Conservation (phyloP, 2,797 vertebrate genomes). For the Antennarius maculatus region DNA sequence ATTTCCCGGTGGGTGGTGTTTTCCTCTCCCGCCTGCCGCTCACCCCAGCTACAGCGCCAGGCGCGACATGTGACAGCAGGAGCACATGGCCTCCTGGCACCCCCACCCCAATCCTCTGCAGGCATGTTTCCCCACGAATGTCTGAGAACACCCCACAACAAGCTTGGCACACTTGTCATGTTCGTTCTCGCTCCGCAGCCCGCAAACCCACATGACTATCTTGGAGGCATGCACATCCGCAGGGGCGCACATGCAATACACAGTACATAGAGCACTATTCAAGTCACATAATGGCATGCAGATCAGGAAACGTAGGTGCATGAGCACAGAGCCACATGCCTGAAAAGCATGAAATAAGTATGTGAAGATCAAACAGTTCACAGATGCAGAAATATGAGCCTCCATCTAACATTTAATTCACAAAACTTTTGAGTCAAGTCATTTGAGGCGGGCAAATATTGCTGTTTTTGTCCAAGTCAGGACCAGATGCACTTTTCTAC, state of each 20-base stretch:
- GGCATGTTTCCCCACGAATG: conserved; percentile 30
- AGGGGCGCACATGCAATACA: neutral
- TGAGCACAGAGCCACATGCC: conserved; percentile 12
- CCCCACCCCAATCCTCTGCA: conserved; percentile 39
- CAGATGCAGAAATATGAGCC: conserved; percentile 18
- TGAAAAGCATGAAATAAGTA: neutral
- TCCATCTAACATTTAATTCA: conserved; percentile 17
- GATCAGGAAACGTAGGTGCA: conserved; percentile 8
- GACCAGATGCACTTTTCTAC: conserved; percentile 31
- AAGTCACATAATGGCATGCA: conserved; percentile 20
- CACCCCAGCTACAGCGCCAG: conserved; percentile 62
- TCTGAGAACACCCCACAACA: conserved; percentile 61
- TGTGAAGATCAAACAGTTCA: conserved; percentile 29
- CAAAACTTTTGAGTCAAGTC: conserved; percentile 27
- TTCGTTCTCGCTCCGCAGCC: conserved; percentile 48
- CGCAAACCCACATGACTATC: conserved; percentile 49
- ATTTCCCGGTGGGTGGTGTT: conserved; percentile 77
- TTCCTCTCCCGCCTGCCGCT: conserved; percentile 67
- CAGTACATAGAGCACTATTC: conserved; percentile 43
- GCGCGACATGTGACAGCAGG: conserved; percentile 77
- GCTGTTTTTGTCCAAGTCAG: conserved; percentile 37
- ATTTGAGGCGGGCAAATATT: conserved; percentile 45
- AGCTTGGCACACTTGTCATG: conserved; percentile 58
- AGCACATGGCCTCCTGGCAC: conserved; percentile 70
- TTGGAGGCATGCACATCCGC: conserved; percentile 30